Evolutionary conservation across 2,797 vertebrate genomes (phyloP).

Genomic region (Nasua narica): DNA sequence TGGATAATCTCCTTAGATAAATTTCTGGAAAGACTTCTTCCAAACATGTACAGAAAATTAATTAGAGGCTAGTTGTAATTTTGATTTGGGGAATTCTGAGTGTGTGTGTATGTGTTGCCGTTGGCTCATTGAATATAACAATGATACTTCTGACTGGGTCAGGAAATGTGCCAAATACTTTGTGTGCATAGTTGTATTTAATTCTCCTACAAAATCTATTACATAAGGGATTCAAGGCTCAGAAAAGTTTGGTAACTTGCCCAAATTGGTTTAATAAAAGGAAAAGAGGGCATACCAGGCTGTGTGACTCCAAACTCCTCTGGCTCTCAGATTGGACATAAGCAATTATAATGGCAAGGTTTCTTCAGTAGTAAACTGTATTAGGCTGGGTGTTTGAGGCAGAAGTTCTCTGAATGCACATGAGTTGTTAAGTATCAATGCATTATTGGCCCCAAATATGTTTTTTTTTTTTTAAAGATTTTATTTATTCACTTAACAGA

Average conservation of each 20-base stretch:
- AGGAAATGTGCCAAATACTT: neutral
- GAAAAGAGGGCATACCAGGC: neutral
- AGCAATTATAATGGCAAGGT: neutral
- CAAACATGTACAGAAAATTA: slow-evolving; percentile 11
- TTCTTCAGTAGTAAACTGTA: neutral
- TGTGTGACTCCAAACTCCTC: neutral
- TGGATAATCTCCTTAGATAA: slow-evolving; percentile 42
- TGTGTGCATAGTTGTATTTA: neutral
- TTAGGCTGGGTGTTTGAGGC: neutral
- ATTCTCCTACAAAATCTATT: slow-evolving; percentile 16
- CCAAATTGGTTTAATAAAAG: slow-evolving; percentile 10
- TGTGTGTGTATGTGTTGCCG: neutral
- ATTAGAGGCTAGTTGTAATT: neutral
- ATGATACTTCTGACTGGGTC: neutral
- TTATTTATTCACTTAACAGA: too few species aligned
- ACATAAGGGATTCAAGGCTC: neutral
- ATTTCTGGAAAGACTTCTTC: slow-evolving; percentile 34
- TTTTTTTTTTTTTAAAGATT: neutral
- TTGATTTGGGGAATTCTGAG: slow-evolving; percentile 12
- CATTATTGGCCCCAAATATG: neutral
- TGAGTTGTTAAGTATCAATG: neutral
- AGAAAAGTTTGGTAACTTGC: slow-evolving; percentile 27
- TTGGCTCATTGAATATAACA: slow-evolving; percentile 17
- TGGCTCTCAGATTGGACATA: neutral
- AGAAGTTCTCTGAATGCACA: neutral